These are phyloP conservation scores for Drosophila paracracens DNA, from an alignment of 2,888 invertebrate genomes.

Conservation along the genomic window DNA sequence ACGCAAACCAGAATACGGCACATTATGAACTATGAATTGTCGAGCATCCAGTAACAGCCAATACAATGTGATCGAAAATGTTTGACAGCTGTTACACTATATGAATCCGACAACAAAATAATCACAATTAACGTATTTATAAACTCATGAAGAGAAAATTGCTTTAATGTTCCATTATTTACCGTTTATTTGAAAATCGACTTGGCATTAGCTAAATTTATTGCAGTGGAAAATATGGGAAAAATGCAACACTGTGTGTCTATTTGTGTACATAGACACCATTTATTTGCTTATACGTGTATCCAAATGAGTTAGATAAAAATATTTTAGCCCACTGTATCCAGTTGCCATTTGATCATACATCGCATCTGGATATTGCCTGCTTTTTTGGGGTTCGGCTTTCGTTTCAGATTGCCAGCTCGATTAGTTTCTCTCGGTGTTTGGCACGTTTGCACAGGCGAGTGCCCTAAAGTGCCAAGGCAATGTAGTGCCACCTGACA, in stretches of 20 bases:
- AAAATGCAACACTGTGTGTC: not conserved
- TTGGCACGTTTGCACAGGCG: constrained; percentile 60
- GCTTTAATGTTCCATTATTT: constrained; percentile 29
- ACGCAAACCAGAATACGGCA: not conserved
- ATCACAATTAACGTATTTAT: constrained; percentile 6
- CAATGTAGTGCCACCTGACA: constrained; percentile 63
- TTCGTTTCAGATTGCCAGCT: constrained; percentile 38
- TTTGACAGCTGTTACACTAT: not conserved
- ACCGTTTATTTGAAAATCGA: not conserved
- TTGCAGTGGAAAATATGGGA: not conserved
- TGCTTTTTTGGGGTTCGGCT: constrained; percentile 27
- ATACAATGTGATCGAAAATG: not conserved
- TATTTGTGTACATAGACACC: not conserved
- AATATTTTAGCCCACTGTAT: constrained; percentile 21
- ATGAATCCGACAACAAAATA: not conserved
- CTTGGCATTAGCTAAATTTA: not conserved
- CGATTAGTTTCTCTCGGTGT: constrained; percentile 38
- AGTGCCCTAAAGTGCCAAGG: constrained; percentile 59
- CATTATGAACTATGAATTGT: constrained; percentile 16
- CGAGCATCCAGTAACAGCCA: not conserved
- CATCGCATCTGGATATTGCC: constrained; percentile 26
- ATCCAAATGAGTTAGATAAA: not conserved
- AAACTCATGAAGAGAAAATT: not conserved
- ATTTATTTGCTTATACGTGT: not conserved
- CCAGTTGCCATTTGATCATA: constrained; percentile 31